A percentile compares a stretch with the other conserved stretches of the same genome.
phyloP scores from a whole-genome alignment of 1,140 invertebrate species.

The Chelonus insularis region DNA sequence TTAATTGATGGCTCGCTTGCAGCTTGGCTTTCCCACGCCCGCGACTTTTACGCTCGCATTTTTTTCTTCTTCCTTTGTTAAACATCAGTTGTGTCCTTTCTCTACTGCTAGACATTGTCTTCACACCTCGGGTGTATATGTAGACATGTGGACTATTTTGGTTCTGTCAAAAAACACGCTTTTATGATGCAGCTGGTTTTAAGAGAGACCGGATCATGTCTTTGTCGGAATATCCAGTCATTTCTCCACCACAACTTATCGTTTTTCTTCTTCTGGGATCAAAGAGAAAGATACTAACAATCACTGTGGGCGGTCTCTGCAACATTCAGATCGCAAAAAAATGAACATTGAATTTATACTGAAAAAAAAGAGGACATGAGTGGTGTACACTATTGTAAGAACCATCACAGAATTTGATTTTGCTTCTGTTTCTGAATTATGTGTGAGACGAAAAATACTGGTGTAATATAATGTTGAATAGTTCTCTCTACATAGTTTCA shows the following conservation, averaged over 20 bases:
- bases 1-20: conserved; percentile 48
- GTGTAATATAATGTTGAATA: neutral
- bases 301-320: too few relatives aligned
- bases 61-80: conserved; percentile 27
- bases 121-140: neutral
- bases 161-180: conserved; percentile 2
- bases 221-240: conserved; percentile 5
- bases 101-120: conserved; percentile 19
- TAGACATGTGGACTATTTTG: conserved; percentile 7
- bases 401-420: too few relatives aligned
- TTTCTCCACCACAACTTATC: neutral
- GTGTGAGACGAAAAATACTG: conserved; percentile 26
- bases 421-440: conserved; percentile 1
- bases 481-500: too few relatives aligned
- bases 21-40: conserved; percentile 48
- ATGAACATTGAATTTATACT: too few relatives aligned
- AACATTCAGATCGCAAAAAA: too few relatives aligned
- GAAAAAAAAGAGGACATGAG: too few relatives aligned
- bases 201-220: neutral
- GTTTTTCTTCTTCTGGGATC: neutral
- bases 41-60: conserved; percentile 41
- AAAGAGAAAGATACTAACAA: neutral
- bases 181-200: conserved; percentile 1
- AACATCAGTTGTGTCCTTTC: neutral
- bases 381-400: too few relatives aligned